Conservation (phyloP, 2,113 vertebrate genomes). For the Trichomycterus rosablanca region DNA sequence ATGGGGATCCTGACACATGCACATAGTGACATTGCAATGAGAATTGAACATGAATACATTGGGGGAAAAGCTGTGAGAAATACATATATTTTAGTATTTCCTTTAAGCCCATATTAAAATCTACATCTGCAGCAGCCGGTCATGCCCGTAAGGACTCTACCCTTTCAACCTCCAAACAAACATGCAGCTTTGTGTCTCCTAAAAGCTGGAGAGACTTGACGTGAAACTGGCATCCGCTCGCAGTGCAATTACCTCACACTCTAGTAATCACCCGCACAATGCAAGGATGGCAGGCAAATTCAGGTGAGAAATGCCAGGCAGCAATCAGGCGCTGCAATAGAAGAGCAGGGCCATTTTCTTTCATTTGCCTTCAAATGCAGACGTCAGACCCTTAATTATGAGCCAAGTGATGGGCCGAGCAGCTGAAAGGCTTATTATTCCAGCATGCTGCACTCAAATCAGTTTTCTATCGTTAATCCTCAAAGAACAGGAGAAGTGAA, state of each 20-base stretch:
- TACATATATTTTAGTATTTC: no score
- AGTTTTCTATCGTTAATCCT: conserved; percentile 73
- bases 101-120: no score
- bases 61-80: no score
- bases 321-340: conserved; percentile 77
- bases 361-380: conserved; percentile 76
- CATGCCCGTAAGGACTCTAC: conserved; percentile 4
- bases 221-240: conserved; percentile 78
- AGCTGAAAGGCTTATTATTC: conserved; percentile 78
- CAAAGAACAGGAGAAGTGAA: conserved; percentile 54
- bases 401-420: conserved; percentile 73
- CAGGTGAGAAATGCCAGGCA: conserved; percentile 78
- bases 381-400: conserved; percentile 82
- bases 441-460: conserved; percentile 71
- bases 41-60: no score
- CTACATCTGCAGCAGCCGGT: conserved; percentile 6
- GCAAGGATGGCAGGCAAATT: conserved; percentile 70
- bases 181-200: conserved; percentile 19
- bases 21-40: no score
- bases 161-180: conserved; percentile 27
- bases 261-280: conserved; percentile 76
- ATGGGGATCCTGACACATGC: no score
- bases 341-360: conserved; percentile 82
- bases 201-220: conserved; percentile 60
- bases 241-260: conserved; percentile 74